Conservation (phyloP, 2,113 vertebrate genomes). For the Muntiacus reevesi region DNA sequence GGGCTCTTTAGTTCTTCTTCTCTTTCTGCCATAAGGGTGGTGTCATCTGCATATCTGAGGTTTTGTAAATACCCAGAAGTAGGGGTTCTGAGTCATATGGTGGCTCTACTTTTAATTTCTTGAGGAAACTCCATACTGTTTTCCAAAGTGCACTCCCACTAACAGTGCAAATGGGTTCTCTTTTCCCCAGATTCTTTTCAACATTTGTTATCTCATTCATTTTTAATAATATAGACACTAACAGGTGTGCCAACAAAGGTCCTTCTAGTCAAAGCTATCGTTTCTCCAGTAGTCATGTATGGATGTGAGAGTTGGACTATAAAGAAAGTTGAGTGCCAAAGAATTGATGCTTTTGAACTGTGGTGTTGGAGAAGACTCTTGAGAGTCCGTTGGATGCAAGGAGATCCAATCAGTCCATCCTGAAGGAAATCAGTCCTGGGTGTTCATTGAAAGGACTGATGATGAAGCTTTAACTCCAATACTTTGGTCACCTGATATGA, state of each 20-base stretch:
- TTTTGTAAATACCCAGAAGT: background rate
- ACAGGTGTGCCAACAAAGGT: background rate
- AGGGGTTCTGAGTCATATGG: background rate
- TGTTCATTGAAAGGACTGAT: background rate
- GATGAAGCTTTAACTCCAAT: background rate
- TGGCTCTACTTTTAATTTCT: background rate
- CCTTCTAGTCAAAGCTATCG: background rate
- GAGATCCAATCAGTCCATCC: background rate
- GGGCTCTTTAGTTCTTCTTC: background rate
- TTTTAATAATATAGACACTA: background rate
- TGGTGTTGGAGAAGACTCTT: background rate
- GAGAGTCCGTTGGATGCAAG: background rate
- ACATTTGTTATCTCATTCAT: background rate
- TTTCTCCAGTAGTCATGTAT: background rate
- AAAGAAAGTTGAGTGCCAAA: accelerated
- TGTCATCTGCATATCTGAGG: accelerated
- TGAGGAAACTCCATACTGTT: background rate
- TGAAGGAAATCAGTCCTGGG: background rate
- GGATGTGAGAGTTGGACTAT: background rate
- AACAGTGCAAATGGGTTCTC: background rate
- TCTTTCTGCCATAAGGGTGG: background rate
- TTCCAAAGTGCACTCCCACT: background rate
- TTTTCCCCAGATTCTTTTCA: background rate
- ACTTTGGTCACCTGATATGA: background rate
- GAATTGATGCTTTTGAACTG: background rate